A percentile compares a stretch with the other conserved stretches of the same genome.
Conservation (phyloP, 2,113 vertebrate species). For the Dendropsophus ebraccatus region DNA sequence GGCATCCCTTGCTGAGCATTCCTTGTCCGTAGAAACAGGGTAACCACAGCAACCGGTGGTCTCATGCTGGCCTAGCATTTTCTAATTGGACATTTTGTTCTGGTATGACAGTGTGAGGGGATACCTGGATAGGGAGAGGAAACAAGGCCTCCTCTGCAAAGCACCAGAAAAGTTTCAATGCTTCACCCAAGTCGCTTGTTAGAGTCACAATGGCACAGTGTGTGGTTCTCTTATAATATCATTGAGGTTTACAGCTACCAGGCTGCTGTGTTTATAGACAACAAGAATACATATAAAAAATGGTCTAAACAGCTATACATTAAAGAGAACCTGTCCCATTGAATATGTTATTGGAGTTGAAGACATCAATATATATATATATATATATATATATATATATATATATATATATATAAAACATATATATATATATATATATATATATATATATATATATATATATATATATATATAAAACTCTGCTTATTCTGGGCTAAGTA, state of each 20-base stretch:
- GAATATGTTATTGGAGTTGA: too few relatives aligned
- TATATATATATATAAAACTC: too few relatives aligned
- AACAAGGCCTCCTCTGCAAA: conserved; percentile 22
- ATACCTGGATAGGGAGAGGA: conserved; percentile 43
- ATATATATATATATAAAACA: too few relatives aligned
- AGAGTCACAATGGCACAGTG: conserved; percentile 27
- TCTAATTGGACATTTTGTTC: conserved; percentile 52
- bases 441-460: too few relatives aligned
- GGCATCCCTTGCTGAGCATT: conserved; percentile 49
- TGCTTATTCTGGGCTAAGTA: too few relatives aligned
- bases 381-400: too few relatives aligned
- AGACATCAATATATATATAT: too few relatives aligned
- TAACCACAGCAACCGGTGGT: conserved; percentile 46
- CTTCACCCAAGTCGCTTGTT: not conserved
- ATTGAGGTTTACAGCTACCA: not conserved
- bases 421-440: too few relatives aligned
- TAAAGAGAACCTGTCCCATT: too few relatives aligned
- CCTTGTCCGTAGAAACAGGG: conserved; percentile 40
- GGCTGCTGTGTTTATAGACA: not conserved
- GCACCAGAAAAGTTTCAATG: not conserved
- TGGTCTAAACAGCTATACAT: not conserved
- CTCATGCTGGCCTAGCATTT: conserved; percentile 48
- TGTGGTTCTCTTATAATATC: conserved; percentile 11
- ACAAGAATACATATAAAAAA: not conserved
- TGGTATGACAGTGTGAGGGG: conserved; percentile 51